Evolutionary conservation across 92 coral and sea anemone genomes (phyloP), one percentile per base, ranked within the genome.

Genomic region (Umimayanthus chanpuru): DNA sequence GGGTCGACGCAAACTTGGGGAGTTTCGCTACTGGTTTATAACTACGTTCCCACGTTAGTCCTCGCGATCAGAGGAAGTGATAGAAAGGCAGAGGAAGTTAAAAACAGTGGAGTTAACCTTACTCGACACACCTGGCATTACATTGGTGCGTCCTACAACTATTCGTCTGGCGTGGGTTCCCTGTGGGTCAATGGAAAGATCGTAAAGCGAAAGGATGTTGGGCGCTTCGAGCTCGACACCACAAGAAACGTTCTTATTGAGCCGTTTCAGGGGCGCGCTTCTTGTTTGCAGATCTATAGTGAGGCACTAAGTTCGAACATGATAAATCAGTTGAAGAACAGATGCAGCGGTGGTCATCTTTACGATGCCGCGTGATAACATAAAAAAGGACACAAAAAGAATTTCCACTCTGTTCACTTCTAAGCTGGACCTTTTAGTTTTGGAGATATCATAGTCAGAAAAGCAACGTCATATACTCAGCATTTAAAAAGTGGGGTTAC

Each of bases 271-370:
- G 92, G 89, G 5, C 76, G 86, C 28, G 85, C 85, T 40, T 89
- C 92, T 23, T 89, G 92, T 20, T 53, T 85, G 6, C 92, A 85
- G 44, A 87, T 89, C 70, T 89, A 85, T 25, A 73, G 76, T 30
- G 56, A 78, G 36, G 92, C 72, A 14, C 68, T 89, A 44, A 85
- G 41, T 55, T 28, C 15, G 18, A 41, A 26, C 0, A 88, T 79
- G 86, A 85, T 89, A 55, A 11, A 68, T 11, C 71, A 18, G 32
- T 66, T 88, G 38, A 73, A 47, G 26, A 88, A 68, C 18, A 88
- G 86, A 73, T 79, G 85, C 39, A 43, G 32, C 39, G n/a, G 16
- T 15, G 28, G 30, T 3, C 44, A 21, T 61, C 68, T 18, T 5
- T 18, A 61, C 68, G 68, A 61, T 23, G 3, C 25, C 20, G 18